These are phyloP conservation scores for Atta colombica DNA, from an alignment of 1,140 invertebrate genomes.

Conservation along the genomic window DNA sequence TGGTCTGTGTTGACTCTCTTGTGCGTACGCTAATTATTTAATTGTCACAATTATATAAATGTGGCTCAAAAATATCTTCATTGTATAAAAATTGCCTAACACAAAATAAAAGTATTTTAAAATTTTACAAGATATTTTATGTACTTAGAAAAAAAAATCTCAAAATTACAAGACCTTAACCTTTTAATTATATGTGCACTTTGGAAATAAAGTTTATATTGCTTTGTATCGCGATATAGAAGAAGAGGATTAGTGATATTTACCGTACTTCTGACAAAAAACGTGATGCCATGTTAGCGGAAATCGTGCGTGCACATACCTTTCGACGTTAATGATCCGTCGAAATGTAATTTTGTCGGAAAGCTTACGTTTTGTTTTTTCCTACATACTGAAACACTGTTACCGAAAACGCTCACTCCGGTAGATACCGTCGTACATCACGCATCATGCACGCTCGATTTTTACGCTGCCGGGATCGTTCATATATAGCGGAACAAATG, in stretches of 20 bases:
- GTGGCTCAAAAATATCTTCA: background rate
- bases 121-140: background rate
- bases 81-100: background rate
- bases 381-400: background rate
- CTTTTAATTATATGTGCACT: background rate
- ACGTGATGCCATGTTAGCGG: constrained; percentile 8
- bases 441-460: constrained; percentile 21
- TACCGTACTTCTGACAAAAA: background rate
- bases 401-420: constrained; percentile 27
- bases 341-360: constrained; percentile 30
- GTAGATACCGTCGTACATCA: background rate
- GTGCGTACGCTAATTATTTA: too few relatives aligned
- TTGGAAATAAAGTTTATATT: background rate
- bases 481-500: constrained; percentile 20
- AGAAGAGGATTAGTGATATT: constrained; percentile 19
- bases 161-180: background rate
- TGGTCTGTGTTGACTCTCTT: too few relatives aligned
- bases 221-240: too few relatives aligned
- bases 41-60: background rate
- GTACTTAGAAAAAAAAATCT: background rate
- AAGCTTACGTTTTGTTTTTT: background rate
- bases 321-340: constrained; percentile 18
- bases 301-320: background rate
- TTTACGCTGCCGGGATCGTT: constrained; percentile 63
- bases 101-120: background rate